Evolutionary conservation across 1,140 invertebrate genomes (phyloP).

Genomic region (Bactericera cockerelli): DNA sequence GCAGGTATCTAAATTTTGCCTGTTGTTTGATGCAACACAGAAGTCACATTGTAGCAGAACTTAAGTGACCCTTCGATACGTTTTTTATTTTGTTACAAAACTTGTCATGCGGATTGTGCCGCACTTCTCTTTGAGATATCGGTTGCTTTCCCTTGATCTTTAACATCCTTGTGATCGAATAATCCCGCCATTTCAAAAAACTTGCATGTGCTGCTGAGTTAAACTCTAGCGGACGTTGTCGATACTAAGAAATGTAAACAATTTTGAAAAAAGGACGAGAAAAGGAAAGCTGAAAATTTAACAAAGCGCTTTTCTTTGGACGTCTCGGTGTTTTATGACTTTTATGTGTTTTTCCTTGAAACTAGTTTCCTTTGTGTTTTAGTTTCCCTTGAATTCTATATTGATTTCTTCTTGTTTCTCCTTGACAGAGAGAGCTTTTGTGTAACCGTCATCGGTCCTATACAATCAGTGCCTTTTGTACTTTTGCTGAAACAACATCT

Average conservation of each 20-base stretch:
- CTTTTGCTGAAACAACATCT: slow-evolving; percentile 2
- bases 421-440: background rate
- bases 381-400: background rate
- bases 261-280: background rate
- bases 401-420: background rate
- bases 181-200: too few relatives aligned
- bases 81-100: too few relatives aligned
- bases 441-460: background rate
- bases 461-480: slow-evolving; percentile 2
- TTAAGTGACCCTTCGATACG: too few relatives aligned
- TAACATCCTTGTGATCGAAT: too few relatives aligned
- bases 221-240: too few relatives aligned
- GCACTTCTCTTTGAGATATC: too few relatives aligned
- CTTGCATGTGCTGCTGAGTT: too few relatives aligned
- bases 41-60: too few relatives aligned
- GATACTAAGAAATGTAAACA: background rate
- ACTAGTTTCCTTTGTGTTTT: slow-evolving; percentile 2
- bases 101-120: too few relatives aligned
- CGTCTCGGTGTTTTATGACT: background rate
- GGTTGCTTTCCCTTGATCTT: too few relatives aligned
- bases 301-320: slow-evolving; percentile 5
- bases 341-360: slow-evolving; percentile 9
- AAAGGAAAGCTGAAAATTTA: background rate
- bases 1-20: too few relatives aligned
- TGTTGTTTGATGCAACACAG: too few relatives aligned